Evolutionary conservation across 1,140 invertebrate species (phyloP).

Genomic region (Drosophila lini): DNA sequence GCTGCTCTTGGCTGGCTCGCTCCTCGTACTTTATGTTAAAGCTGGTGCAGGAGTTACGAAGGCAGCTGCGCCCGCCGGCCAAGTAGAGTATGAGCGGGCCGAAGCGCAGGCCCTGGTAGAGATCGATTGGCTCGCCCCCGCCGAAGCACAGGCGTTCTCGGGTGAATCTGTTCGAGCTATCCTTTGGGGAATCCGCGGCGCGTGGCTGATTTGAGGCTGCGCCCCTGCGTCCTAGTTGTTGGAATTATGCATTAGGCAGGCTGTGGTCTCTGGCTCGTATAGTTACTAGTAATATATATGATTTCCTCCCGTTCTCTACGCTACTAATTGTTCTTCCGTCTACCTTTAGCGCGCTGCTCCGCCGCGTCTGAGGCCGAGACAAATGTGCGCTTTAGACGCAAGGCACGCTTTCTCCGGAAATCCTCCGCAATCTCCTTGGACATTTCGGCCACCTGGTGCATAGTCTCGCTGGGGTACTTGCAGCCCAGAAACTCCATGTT

Average conservation of each 20-base stretch:
- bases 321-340: slow-evolving; percentile 77
- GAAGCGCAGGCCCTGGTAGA: slow-evolving; percentile 59
- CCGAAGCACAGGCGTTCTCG: slow-evolving; percentile 59
- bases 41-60: slow-evolving; percentile 54
- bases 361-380: slow-evolving; percentile 91
- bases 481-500: slow-evolving; percentile 94
- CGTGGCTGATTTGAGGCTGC: slow-evolving; percentile 2
- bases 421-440: slow-evolving; percentile 89
- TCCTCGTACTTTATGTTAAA: slow-evolving; percentile 58
- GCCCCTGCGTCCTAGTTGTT: slow-evolving; percentile 63
- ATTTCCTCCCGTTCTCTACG: slow-evolving; percentile 27
- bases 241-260: slow-evolving; percentile 58
- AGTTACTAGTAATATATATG: slow-evolving; percentile 60
- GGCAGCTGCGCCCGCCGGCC: slow-evolving; percentile 62
- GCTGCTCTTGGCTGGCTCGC: slow-evolving; percentile 13
- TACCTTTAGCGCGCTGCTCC: slow-evolving; percentile 89
- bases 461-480: slow-evolving; percentile 92
- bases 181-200: background rate
- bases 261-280: slow-evolving; percentile 58
- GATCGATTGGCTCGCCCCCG: slow-evolving; percentile 56
- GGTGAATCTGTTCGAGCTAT: slow-evolving; percentile 10
- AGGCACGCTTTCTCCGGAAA: slow-evolving; percentile 88
- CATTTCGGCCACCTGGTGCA: slow-evolving; percentile 90
- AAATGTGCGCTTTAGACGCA: slow-evolving; percentile 90
- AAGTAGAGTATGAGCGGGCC: slow-evolving; percentile 58